A percentile compares a stretch with the other conserved stretches of the same genome.
phyloP scores from a whole-genome alignment of 2,888 invertebrate species.

The Lymantria dispar region DNA sequence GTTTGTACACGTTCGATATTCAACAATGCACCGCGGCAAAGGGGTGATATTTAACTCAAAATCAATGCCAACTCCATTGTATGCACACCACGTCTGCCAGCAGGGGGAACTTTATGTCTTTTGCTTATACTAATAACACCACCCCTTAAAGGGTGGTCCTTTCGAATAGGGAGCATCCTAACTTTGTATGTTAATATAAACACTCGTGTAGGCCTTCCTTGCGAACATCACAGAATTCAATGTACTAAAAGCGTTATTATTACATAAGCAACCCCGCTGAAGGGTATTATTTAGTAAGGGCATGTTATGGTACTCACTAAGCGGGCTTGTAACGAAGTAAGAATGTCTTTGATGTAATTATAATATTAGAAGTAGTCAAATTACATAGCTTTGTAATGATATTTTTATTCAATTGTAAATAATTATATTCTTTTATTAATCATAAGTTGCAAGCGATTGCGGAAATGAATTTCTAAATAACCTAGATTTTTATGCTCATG shows the following conservation, averaged over 20 bases:
- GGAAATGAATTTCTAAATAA: no score
- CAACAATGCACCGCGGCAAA: conserved; percentile 54
- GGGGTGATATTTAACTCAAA: conserved; percentile 77
- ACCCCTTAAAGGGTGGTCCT: conserved; percentile 71
- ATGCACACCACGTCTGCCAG: conserved; percentile 68
- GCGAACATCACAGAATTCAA: conserved; percentile 63
- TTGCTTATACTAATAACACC: conserved; percentile 78
- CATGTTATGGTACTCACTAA: conserved; percentile 33
- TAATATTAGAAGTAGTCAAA: conserved; percentile 11
- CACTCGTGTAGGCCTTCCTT: conserved; percentile 67
- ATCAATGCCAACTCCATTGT: conserved; percentile 76
- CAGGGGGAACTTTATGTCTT: conserved; percentile 71
- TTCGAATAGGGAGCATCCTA: conserved; percentile 59
- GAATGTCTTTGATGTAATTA: conserved; percentile 20
- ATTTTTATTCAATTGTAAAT: conserved; percentile 4
- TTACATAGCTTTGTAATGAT: conserved; percentile 3
- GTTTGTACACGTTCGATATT: conserved; percentile 57
- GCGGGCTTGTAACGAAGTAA: conserved; percentile 35
- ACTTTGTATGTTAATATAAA: conserved; percentile 77
- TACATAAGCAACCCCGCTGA: conserved; percentile 48
- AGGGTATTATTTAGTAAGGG: conserved; percentile 46
- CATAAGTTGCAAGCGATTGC: no score
- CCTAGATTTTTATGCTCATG: no score
- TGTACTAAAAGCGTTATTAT: conserved; percentile 62
- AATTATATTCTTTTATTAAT: no score